Percentiles rank a stretch among this genome's conserved stretches.
Conservation (phyloP, 2,888 invertebrate genomes). For the Neoaliturus tenellus region DNA sequence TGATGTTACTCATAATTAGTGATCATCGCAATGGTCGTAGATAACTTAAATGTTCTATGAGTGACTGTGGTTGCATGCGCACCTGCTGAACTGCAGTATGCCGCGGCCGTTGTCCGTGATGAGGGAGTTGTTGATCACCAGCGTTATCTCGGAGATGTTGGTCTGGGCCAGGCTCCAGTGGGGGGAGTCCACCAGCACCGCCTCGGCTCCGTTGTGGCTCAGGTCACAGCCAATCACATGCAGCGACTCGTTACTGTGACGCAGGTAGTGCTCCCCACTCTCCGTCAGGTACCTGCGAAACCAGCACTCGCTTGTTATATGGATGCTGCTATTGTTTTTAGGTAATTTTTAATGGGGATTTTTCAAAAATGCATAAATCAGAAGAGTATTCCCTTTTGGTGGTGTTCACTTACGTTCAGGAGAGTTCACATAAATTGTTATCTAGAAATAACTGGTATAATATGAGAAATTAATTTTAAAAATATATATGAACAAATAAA, state of each 20-base stretch:
- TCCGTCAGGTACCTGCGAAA: conserved; percentile 86
- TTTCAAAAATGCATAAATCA: no score
- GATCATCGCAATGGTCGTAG: no score
- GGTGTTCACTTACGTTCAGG: no score
- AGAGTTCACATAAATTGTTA: no score
- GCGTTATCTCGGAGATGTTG: conserved; percentile 92
- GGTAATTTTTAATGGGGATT: no score
- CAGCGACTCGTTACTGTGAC: conserved; percentile 92
- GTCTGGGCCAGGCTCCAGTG: conserved; percentile 90
- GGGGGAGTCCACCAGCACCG: conserved; percentile 88
- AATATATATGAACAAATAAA: no score
- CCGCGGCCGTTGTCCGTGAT: conserved; percentile 93
- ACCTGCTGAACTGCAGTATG: conserved; percentile 88
- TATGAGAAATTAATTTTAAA: no score
- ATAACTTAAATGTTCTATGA: no score
- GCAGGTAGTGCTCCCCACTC: conserved; percentile 88
- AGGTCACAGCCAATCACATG: conserved; percentile 88
- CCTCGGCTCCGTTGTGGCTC: conserved; percentile 87
- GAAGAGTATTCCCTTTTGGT: no score
- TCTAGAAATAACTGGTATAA: no score
- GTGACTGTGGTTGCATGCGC: conserved; percentile 22
- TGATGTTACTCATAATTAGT: no score
- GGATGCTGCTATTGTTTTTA: no score
- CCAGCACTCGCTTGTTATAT: not conserved
- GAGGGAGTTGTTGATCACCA: conserved; percentile 90